Evolutionary conservation across 2,888 invertebrate genomes (phyloP).

Genomic region (Plemyria rubiginata): DNA sequence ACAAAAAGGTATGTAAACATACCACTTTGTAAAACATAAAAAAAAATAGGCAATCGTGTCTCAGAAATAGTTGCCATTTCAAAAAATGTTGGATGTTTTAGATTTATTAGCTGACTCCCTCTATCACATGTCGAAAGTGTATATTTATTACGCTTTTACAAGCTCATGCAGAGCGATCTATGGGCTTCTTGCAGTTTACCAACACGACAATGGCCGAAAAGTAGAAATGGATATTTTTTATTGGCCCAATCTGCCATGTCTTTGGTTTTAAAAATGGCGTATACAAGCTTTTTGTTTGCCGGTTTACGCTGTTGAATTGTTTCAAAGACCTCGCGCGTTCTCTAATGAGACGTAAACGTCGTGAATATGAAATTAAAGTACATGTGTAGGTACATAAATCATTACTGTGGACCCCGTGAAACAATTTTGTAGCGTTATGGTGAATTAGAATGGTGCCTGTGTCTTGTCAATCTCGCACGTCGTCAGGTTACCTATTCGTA

Average conservation of each 20-base stretch:
- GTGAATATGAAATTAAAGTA: conserved; percentile 84
- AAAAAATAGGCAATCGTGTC: too few relatives aligned
- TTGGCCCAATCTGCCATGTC: conserved; percentile 85
- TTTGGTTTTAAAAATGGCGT: conserved; percentile 87
- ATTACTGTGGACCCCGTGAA: conserved; percentile 80
- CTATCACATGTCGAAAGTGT: conserved; percentile 80
- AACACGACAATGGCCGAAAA: conserved; percentile 85
- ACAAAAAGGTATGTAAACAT: too few relatives aligned
- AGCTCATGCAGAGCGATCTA: conserved; percentile 83
- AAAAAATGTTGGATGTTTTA: conserved; percentile 51
- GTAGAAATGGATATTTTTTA: conserved; percentile 83
- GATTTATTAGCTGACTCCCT: conserved; percentile 76
- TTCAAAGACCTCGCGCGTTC: conserved; percentile 73
- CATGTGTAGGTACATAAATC: conserved; percentile 83
- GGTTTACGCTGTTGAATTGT: conserved; percentile 83
- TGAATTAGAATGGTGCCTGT: conserved; percentile 85
- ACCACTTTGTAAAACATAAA: too few relatives aligned
- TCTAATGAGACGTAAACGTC: conserved; percentile 73
- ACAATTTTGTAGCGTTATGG: conserved; percentile 82
- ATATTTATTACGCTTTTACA: conserved; percentile 83
- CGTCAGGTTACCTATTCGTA: conserved; percentile 82
- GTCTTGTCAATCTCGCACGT: conserved; percentile 83
- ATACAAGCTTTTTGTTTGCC: conserved; percentile 87
- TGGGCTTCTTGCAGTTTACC: conserved; percentile 84
- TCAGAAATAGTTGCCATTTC: conserved; percentile 54